phyloP scores from a whole-genome alignment of 53 echinoderm and acorn worm species.

The Stichopus horrens region DNA sequence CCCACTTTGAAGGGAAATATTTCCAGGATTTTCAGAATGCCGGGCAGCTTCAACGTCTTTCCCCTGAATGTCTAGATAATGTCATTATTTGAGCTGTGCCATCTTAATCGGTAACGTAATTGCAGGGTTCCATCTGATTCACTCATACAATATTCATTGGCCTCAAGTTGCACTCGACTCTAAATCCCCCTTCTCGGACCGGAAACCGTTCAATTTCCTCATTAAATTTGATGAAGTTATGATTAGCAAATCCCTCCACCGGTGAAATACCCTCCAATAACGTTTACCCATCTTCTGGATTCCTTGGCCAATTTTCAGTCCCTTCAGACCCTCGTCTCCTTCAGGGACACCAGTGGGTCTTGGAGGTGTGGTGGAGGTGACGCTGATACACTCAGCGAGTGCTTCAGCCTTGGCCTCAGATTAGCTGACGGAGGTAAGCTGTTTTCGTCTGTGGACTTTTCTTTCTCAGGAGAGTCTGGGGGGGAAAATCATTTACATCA shows the following conservation, averaged over 20 bases:
- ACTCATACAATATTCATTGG: no score
- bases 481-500: not conserved
- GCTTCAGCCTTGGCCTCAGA: slow-evolving; percentile 58
- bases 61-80: no score
- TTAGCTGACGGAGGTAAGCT: slow-evolving; percentile 76
- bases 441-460: slow-evolving; percentile 61
- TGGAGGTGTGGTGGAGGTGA: slow-evolving; percentile 55
- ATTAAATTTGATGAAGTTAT: not conserved
- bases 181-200: not conserved
- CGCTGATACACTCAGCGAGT: slow-evolving; percentile 50
- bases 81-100: no score
- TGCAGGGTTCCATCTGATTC: no score
- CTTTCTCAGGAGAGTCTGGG: slow-evolving; percentile 68
- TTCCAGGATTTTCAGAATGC: no score
- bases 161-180: no score
- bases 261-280: not conserved
- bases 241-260: not conserved
- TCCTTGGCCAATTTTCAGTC: no score
- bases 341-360: slow-evolving; percentile 47
- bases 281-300: not conserved
- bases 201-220: not conserved
- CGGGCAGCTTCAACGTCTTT: no score
- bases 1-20: no score
- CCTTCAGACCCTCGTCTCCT: slow-evolving; percentile 57
- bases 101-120: no score